Base-by-base conservation (phyloP, 2,113 vertebrate genomes). In the Nestor notabilis region DNA sequence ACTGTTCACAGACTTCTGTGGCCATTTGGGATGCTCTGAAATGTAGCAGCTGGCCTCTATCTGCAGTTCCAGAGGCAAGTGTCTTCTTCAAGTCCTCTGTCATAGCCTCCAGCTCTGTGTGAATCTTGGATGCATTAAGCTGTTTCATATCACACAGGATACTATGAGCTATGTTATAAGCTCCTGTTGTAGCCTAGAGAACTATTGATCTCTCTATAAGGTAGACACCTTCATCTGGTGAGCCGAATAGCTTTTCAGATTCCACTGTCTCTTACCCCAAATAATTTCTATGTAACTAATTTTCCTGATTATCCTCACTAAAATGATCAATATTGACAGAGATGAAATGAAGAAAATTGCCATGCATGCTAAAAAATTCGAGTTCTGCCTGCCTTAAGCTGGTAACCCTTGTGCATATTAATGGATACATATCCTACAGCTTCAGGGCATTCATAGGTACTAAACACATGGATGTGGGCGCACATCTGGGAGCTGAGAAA, bases 171-270 rank as follows among this genome's bases (percentile, higher is more conserved):
- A 37, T 39, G 31, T 33, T 16, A 23, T 39, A 89, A 65, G 5
- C 5, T 63, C 31, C 46, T 65, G 29, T 35, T 1, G 1, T n/a
- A 69, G 23, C 23, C 43, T 46, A 46, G 25, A 46, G 33, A 50
- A 19, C 8, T 28, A 2, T 0, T 49, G 24, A 24, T 68, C 61
- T 71, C 46, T 60, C 4, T 2, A 2, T 11, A n/a, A 84, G 11
- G 9, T 28, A 46, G 27, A 52, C 7, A 83, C 5, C 7, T 52
- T 69, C 14, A 47, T 44, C 56, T 37, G 16, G 23, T 76, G 41
- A 39, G 28, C 17, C 11, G 63, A 74, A 58, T 20, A 56, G n/a
- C 11, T 71, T 66, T 85, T 56, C 35, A 52, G 37, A 69, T 47
- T 89, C 58, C 41, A 44, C 9, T 8, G 14, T 27, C 6, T 44